Evolutionary conservation across 2,888 invertebrate species (phyloP).

Genomic region (Acrobasis consociella): DNA sequence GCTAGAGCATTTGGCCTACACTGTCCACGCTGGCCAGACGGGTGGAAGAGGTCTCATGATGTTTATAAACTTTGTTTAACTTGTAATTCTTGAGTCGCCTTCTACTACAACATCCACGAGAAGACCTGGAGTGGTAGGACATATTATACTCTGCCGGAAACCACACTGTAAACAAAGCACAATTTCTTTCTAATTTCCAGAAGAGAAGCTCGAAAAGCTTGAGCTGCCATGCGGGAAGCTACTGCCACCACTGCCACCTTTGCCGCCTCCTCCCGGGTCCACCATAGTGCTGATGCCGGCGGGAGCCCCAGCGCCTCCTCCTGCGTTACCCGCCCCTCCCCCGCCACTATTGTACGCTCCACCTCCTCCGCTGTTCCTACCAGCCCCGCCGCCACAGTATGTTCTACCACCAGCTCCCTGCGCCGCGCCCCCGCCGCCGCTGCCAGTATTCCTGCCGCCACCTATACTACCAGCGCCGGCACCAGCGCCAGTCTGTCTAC

Average conservation of each 20-base stretch:
- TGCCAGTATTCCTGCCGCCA: conserved; percentile 26
- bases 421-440: conserved; percentile 31
- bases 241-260: conserved; percentile 43
- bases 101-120: too few relatives aligned
- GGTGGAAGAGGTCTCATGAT: too few relatives aligned
- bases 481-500: conserved; percentile 8
- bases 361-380: conserved; percentile 30
- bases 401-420: conserved; percentile 1
- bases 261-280: conserved; percentile 36
- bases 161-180: neutral
- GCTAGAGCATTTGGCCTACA: too few relatives aligned
- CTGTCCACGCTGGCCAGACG: too few relatives aligned
- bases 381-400: conserved; percentile 31
- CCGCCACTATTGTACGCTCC: conserved; percentile 28
- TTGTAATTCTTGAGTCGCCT: too few relatives aligned
- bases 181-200: conserved; percentile 25
- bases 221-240: conserved; percentile 38
- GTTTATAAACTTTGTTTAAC: too few relatives aligned
- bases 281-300: too few relatives aligned
- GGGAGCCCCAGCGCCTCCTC: conserved; percentile 28
- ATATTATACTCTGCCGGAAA: too few relatives aligned
- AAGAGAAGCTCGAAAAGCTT: conserved; percentile 41
- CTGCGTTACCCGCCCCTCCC: conserved; percentile 30
- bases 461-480: conserved; percentile 14
- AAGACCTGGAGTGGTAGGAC: too few relatives aligned